phyloP scores from a whole-genome alignment of 1,140 invertebrate species.

The Venustaconcha ellipsiformis region DNA sequence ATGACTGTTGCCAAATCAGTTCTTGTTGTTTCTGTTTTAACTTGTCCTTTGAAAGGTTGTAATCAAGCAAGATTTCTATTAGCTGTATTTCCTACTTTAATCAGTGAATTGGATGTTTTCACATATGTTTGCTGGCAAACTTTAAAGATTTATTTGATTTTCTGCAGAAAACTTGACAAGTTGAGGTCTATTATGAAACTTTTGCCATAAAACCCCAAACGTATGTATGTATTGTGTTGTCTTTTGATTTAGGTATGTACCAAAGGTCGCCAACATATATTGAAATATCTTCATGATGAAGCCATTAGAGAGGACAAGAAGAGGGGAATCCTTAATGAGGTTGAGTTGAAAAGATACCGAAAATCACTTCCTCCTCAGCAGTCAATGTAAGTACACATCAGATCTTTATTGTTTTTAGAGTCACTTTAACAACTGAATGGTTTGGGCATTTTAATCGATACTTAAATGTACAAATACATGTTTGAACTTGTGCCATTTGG shows the following conservation, averaged over 20 bases:
- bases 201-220: neutral
- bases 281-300: conserved; percentile 92
- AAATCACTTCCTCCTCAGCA: conserved; percentile 61
- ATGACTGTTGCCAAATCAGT: no score
- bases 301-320: conserved; percentile 75
- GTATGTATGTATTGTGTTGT: neutral
- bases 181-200: neutral
- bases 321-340: conserved; percentile 60
- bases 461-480: no score
- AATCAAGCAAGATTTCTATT: neutral
- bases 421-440: neutral
- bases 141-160: neutral
- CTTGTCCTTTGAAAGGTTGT: no score
- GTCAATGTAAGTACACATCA: conserved; percentile 37
- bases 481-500: no score
- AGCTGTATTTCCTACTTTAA: neutral
- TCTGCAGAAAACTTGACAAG: neutral
- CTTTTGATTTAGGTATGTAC: conserved; percentile 81
- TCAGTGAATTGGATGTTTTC: neutral
- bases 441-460: neutral
- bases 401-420: neutral
- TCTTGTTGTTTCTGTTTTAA: no score
- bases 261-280: conserved; percentile 91
- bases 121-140: neutral
- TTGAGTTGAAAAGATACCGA: conserved; percentile 69